Evolutionary conservation across 2,888 invertebrate genomes (phyloP).

Genomic region (Nipponacmea schrenckii): DNA sequence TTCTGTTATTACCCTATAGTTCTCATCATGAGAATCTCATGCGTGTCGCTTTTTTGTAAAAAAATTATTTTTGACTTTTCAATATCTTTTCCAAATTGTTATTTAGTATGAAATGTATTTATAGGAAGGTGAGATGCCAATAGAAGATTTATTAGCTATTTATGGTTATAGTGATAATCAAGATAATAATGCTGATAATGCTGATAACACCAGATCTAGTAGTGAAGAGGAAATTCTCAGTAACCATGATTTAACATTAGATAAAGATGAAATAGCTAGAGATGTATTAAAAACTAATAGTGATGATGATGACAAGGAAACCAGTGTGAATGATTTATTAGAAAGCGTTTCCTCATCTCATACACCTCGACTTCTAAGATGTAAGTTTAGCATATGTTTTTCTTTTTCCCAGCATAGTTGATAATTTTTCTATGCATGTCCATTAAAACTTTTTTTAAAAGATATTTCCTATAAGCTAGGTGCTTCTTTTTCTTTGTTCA

Average conservation of each 20-base stretch:
- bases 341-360: constrained; percentile 62
- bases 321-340: constrained; percentile 62
- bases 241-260: constrained; percentile 68
- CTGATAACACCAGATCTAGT: constrained; percentile 43
- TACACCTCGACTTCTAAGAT: constrained; percentile 73
- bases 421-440: no score
- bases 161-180: constrained; percentile 70
- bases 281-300: constrained; percentile 61
- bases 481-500: no score
- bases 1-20: no score
- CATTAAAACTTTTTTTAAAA: no score
- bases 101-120: constrained; percentile 17
- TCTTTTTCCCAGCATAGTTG: no score
- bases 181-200: constrained; percentile 23
- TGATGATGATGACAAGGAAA: constrained; percentile 64
- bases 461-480: no score
- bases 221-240: constrained; percentile 69
- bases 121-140: constrained; percentile 93
- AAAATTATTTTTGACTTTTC: no score
- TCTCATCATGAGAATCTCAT: no score
- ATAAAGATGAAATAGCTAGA: constrained; percentile 67
- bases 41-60: no score
- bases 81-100: no score
- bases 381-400: constrained; percentile 69
- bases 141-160: constrained; percentile 89